phyloP scores from a whole-genome alignment of 2,797 vertebrate species.

The Myioborus miniatus region DNA sequence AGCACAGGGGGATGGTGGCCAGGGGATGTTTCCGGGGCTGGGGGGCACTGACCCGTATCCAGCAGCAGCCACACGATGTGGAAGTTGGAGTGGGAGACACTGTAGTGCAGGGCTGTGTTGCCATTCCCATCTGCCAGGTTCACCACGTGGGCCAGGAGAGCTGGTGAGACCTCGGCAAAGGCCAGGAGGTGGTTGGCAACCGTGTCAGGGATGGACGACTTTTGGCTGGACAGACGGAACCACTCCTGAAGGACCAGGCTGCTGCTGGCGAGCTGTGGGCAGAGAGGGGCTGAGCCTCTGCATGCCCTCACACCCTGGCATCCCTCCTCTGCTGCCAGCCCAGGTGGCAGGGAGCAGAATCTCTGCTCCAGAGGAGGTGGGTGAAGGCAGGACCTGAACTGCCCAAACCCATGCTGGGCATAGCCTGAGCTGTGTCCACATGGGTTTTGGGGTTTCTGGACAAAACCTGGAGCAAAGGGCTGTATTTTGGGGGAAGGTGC shows the following conservation, averaged over 20 bases:
- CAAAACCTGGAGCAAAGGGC: background rate
- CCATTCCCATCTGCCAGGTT: constrained; percentile 94
- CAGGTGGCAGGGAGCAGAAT: background rate
- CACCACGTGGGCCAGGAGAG: constrained; percentile 85
- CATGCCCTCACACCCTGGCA: rapidly evolving
- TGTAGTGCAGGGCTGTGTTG: constrained; percentile 97
- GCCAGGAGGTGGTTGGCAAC: constrained; percentile 88
- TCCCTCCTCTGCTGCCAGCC: background rate
- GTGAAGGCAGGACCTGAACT: background rate
- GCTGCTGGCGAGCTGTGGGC: constrained; percentile 81
- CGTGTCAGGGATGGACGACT: constrained; percentile 75
- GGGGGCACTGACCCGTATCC: constrained; percentile 83
- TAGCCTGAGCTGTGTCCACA: background rate
- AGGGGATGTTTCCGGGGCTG: rapidly evolving
- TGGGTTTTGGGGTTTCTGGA: background rate
- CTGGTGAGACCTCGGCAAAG: constrained; percentile 81
- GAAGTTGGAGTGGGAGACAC: constrained; percentile 96
- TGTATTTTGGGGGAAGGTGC: background rate
- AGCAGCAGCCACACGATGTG: constrained; percentile 87
- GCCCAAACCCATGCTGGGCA: background rate
- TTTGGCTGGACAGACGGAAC: constrained; percentile 93
- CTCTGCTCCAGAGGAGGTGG: background rate
- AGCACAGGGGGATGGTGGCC: background rate
- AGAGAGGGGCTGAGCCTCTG: background rate
- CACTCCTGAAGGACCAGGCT: constrained; percentile 90